These are phyloP conservation scores for Sardina pilchardus DNA, from an alignment of 2,113 vertebrate species.

Conservation along the genomic window DNA sequence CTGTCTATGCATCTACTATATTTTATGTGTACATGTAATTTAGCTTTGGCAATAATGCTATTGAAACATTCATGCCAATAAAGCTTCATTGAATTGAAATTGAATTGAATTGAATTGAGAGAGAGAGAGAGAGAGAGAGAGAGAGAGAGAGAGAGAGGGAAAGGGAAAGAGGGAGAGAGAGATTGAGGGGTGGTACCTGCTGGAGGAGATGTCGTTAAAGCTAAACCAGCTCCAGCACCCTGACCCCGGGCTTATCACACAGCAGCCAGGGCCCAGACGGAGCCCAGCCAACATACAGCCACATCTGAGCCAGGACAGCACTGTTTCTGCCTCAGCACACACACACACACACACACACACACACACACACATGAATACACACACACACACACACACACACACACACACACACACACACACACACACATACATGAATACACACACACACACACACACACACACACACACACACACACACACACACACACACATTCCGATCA, in stretches of 20 bases:
- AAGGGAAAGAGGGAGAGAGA: neutral
- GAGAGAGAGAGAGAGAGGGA: neutral
- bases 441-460: neutral
- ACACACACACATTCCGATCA: neutral
- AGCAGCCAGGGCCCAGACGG: neutral
- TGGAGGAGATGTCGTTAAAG: constrained; percentile 21
- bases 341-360: neutral
- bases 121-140: neutral
- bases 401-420: neutral
- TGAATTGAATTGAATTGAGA: too few species aligned
- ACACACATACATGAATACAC: neutral
- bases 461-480: neutral
- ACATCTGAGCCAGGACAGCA: constrained; percentile 9
- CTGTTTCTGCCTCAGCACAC: neutral
- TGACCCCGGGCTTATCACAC: neutral
- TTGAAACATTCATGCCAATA: too few species aligned
- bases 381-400: neutral
- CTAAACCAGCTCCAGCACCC: neutral
- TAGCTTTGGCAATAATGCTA: too few species aligned
- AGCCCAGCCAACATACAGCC: neutral
- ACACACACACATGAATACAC: neutral
- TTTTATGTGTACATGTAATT: too few species aligned
- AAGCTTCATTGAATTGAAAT: too few species aligned
- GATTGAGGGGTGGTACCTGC: neutral
- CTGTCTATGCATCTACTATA: too few species aligned